A percentile compares a stretch with the other conserved stretches of the same genome.
Conservation (phyloP, 2,888 invertebrate species). For the Parnassius smintheus region DNA sequence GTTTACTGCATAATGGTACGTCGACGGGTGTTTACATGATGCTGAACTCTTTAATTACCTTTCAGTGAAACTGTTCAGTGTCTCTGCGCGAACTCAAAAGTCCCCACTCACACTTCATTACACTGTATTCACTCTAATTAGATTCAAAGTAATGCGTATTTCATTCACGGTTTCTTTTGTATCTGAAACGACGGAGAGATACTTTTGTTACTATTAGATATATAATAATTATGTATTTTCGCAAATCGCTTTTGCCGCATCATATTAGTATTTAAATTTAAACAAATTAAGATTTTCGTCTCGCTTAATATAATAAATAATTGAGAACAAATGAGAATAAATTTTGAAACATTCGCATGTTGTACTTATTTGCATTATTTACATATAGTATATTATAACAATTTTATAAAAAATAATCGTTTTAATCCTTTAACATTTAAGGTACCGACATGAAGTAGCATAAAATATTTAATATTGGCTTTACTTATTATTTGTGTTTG, state of each 20-base stretch:
- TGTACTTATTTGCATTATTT: conserved; percentile 3
- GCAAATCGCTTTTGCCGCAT: conserved; percentile 6
- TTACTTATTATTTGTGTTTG: too few relatives aligned
- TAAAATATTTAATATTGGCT: too few relatives aligned
- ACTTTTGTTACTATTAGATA: conserved; percentile 41
- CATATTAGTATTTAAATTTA: background rate
- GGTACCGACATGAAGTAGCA: too few relatives aligned
- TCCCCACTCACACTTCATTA: conserved; percentile 55
- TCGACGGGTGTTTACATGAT: conserved; percentile 6
- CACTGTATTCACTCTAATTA: conserved; percentile 41
- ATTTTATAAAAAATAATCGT: too few relatives aligned
- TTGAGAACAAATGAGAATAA: too few relatives aligned
- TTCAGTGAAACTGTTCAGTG: conserved; percentile 48
- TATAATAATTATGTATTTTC: conserved; percentile 9
- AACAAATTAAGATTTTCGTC: background rate
- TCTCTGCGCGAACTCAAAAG: conserved; percentile 46
- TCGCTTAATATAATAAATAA: too few relatives aligned
- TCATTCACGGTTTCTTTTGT: conserved; percentile 41
- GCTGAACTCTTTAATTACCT: conserved; percentile 46
- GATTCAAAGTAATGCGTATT: conserved; percentile 41
- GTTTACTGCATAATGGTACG: conserved; percentile 4
- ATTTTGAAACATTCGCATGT: background rate
- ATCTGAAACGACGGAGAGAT: conserved; percentile 69
- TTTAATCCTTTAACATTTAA: too few relatives aligned
- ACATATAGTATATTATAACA: too few relatives aligned